These are phyloP conservation scores for Alfaro cultratus DNA, from an alignment of 2,797 vertebrate species.

Conservation along the genomic window DNA sequence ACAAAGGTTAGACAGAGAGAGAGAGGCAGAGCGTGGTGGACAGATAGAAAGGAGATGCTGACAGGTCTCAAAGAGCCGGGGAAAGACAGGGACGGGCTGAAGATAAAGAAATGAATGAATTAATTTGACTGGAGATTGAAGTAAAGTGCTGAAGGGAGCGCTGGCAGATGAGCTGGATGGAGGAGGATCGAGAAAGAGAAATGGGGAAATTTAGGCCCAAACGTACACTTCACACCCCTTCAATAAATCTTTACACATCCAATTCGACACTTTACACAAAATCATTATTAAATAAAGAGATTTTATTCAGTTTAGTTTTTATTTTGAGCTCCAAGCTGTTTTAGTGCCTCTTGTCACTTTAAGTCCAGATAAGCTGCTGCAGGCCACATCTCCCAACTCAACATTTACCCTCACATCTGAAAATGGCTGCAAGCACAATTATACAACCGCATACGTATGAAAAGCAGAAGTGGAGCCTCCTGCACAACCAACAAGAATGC, in stretches of 20 bases:
- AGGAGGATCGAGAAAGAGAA: neutral
- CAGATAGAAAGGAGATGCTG: conserved; percentile 30
- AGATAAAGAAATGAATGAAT: conserved; percentile 20
- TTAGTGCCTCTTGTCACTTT: too few species aligned
- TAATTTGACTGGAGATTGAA: conserved; percentile 40
- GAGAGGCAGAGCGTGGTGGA: conserved; percentile 32
- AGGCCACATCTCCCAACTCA: too few species aligned
- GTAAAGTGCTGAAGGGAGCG: conserved; percentile 36
- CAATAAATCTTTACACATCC: neutral
- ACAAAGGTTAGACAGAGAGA: conserved; percentile 37
- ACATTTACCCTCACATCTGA: too few species aligned
- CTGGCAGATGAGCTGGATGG: conserved; percentile 23
- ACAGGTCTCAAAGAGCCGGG: conserved; percentile 40
- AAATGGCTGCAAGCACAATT: too few species aligned
- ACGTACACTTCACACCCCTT: neutral
- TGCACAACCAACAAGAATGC: too few species aligned
- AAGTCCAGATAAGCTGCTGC: too few species aligned
- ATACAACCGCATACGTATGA: too few species aligned
- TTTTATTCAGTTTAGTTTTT: too few species aligned
- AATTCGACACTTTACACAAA: neutral
- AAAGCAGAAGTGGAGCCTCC: too few species aligned
- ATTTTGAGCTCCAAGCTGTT: too few species aligned
- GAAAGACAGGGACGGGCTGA: conserved; percentile 3
- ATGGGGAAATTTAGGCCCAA: neutral
- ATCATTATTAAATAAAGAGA: too few species aligned